These are phyloP conservation scores for Plotosus lineatus DNA, from an alignment of 2,113 vertebrate species.

Conservation along the genomic window DNA sequence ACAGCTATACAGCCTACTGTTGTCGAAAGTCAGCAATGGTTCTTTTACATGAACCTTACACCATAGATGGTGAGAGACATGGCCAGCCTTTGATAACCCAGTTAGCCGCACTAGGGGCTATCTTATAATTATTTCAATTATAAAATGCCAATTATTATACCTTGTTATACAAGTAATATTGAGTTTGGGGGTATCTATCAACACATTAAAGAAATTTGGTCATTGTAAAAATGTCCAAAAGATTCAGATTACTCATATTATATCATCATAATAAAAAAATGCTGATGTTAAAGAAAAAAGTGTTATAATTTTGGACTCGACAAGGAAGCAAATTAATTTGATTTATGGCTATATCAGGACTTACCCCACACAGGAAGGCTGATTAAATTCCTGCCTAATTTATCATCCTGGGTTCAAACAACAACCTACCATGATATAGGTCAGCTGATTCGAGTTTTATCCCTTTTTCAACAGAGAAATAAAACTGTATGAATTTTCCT, in stretches of 20 bases:
- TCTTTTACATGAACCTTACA: too few species aligned
- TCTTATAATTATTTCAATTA: too few species aligned
- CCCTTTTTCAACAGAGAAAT: constrained; percentile 19
- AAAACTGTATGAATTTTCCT: neutral
- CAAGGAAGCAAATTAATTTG: constrained; percentile 37
- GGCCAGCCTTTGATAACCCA: too few species aligned
- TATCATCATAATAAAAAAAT: neutral
- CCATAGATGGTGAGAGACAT: too few species aligned
- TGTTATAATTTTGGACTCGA: constrained; percentile 28
- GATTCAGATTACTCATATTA: neutral
- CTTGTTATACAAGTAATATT: neutral
- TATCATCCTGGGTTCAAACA: constrained; percentile 32
- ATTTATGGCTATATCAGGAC: constrained; percentile 44
- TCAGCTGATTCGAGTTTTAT: neutral
- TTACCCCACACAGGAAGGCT: constrained; percentile 35
- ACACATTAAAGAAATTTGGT: neutral
- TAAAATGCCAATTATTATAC: too few species aligned
- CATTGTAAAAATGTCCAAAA: neutral
- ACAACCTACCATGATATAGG: constrained; percentile 6
- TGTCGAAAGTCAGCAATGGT: too few species aligned
- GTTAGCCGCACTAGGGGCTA: too few species aligned
- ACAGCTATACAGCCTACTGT: too few species aligned
- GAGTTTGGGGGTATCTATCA: neutral
- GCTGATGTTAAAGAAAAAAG: constrained; percentile 20
- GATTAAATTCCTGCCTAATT: constrained; percentile 48